Conservation (phyloP, 1,140 invertebrate species). For the Cotesia typhae region DNA sequence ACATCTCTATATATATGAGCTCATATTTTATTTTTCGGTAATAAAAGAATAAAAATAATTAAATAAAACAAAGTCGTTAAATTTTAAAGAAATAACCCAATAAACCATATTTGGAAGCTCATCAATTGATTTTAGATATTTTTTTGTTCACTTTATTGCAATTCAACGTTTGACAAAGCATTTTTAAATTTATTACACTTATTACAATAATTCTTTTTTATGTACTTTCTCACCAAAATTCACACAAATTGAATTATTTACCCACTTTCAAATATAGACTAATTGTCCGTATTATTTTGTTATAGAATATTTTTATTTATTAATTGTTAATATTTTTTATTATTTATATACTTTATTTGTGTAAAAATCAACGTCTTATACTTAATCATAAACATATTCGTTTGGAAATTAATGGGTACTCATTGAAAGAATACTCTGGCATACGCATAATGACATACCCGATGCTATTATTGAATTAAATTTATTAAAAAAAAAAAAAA, state of each 20-base stretch:
- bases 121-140: background rate
- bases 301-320: background rate
- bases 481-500: conserved; percentile 5
- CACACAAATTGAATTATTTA: no score
- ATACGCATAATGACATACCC: conserved; percentile 2
- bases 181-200: background rate
- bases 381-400: conserved; percentile 3
- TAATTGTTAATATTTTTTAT: no score
- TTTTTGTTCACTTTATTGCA: conserved; percentile 13
- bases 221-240: no score
- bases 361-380: conserved; percentile 20
- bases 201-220: background rate
- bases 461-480: background rate
- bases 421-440: background rate
- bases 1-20: conserved; percentile 11
- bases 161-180: conserved; percentile 24
- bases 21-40: conserved; percentile 28
- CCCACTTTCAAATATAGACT: background rate
- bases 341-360: conserved; percentile 1
- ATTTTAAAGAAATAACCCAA: conserved; percentile 3
- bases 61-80: background rate
- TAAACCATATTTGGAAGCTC: conserved; percentile 23
- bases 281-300: background rate
- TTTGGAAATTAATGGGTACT: background rate
- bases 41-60: conserved; percentile 17